A percentile compares a stretch with the other conserved stretches of the same genome.
These are phyloP conservation scores for Formica selysi DNA, from an alignment of 1,140 invertebrate species.

Conservation along the genomic window DNA sequence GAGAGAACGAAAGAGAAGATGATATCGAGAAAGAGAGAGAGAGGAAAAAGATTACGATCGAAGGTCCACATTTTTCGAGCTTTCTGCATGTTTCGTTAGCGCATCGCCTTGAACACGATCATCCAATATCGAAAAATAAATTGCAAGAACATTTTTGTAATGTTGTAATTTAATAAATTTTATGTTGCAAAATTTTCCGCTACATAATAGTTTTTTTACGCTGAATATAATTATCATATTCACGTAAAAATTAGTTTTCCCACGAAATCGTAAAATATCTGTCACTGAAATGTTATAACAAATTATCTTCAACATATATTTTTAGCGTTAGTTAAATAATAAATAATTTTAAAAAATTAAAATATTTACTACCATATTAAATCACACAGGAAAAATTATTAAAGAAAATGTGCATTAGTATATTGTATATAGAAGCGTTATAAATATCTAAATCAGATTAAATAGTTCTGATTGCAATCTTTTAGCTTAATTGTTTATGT, in stretches of 20 bases:
- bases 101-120: constrained; percentile 3
- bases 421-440: too few species aligned
- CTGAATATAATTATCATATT: too few species aligned
- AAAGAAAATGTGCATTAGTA: too few species aligned
- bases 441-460: background rate
- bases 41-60: background rate
- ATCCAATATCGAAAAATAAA: background rate
- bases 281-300: background rate
- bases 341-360: background rate
- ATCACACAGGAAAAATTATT: background rate
- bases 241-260: too few species aligned
- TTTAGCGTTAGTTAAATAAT: background rate
- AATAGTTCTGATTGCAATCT: background rate
- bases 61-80: background rate
- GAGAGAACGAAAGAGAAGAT: background rate
- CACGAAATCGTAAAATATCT: background rate
- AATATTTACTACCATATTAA: background rate
- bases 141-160: background rate
- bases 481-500: background rate
- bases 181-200: background rate
- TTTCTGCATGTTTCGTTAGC: constrained; percentile 17
- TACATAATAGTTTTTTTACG: too few species aligned
- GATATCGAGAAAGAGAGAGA: background rate
- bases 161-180: background rate
- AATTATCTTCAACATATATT: background rate